These are phyloP conservation scores for Gallinago media DNA, from an alignment of 2,113 vertebrate species.

Conservation along the genomic window DNA sequence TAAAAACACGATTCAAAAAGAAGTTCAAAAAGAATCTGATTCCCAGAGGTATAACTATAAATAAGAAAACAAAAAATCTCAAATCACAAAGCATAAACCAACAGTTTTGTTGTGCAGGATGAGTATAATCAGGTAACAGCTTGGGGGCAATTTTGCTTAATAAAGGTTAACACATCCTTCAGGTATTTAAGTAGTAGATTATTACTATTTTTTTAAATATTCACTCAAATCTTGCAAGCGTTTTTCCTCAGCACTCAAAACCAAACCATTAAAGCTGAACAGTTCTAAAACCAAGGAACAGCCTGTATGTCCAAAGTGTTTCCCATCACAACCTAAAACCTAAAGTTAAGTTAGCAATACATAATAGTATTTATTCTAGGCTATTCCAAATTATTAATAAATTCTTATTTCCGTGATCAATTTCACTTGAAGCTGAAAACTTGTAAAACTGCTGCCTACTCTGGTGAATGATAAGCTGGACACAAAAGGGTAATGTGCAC, in stretches of 20 bases:
- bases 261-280: neutral
- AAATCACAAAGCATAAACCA: neutral
- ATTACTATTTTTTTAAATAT: neutral
- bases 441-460: neutral
- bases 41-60: neutral
- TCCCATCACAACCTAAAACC: neutral
- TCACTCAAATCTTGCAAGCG: neutral
- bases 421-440: neutral
- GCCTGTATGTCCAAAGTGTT: neutral
- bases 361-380: neutral
- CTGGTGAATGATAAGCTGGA: neutral
- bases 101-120: accelerated
- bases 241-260: neutral
- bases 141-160: neutral
- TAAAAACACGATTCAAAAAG: too few relatives aligned
- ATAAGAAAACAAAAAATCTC: neutral
- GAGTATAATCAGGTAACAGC: neutral
- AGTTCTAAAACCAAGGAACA: neutral
- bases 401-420: neutral
- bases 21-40: neutral
- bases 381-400: neutral
- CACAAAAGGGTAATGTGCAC: accelerated
- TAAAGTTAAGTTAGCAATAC: neutral
- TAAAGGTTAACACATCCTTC: neutral
- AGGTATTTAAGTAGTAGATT: neutral